A percentile compares a stretch with the other conserved stretches of the same genome.
phyloP scores from a whole-genome alignment of 2,113 vertebrate species.

The Calyptommatus sinebrachiatus region DNA sequence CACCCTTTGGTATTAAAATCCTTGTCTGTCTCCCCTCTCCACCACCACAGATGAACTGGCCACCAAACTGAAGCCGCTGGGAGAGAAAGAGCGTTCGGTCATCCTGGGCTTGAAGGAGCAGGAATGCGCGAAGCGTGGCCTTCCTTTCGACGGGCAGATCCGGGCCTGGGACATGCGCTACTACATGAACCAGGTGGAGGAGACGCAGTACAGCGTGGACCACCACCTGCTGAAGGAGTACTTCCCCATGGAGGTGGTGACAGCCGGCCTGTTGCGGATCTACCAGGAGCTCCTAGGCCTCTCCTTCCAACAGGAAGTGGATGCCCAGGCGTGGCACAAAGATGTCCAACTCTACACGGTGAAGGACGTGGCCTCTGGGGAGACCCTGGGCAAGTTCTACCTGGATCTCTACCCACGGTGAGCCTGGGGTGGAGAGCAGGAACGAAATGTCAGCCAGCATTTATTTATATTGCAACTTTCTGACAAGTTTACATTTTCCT shows the following conservation, averaged over 20 bases:
- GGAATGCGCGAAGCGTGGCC: conserved; percentile 80
- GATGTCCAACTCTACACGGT: conserved; percentile 89
- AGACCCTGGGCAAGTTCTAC: conserved; percentile 90
- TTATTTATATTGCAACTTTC: no score
- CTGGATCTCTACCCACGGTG: conserved; percentile 93
- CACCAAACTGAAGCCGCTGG: conserved; percentile 85
- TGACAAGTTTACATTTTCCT: no score
- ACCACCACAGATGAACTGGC: conserved; percentile 83
- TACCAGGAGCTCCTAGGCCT: conserved; percentile 95
- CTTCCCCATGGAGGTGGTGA: conserved; percentile 96
- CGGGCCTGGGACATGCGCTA: conserved; percentile 95
- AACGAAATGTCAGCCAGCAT: not conserved
- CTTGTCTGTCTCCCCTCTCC: not conserved
- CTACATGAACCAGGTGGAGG: conserved; percentile 98
- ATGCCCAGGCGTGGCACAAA: conserved; percentile 84
- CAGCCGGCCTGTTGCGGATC: conserved; percentile 86
- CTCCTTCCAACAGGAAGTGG: conserved; percentile 80
- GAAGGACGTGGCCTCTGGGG: conserved; percentile 72
- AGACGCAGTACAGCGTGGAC: conserved; percentile 89
- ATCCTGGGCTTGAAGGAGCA: conserved; percentile 88
- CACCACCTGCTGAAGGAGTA: conserved; percentile 96
- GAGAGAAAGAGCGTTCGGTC: conserved; percentile 82
- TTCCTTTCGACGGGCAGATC: conserved; percentile 78
- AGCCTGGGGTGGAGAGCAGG: conserved; percentile 6
- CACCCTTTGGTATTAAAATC: no score